Base-by-base conservation (phyloP, 92 coral and sea anemone species). In the Montipora capitata region DNA sequence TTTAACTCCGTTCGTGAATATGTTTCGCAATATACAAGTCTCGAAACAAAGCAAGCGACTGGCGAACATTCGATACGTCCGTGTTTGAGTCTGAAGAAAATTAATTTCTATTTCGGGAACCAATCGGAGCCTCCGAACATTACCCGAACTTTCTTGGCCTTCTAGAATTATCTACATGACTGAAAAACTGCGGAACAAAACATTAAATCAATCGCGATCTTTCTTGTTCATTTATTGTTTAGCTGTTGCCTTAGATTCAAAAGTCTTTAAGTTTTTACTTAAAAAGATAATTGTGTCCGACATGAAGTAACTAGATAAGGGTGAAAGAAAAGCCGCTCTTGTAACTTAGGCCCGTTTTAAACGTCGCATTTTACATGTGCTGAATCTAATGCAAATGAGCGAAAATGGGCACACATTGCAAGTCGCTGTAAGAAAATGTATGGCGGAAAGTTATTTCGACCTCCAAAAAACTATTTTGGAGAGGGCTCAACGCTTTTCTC, bases 121-220 rank as follows among this genome's bases (percentile, higher is more conserved):
- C 85, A 81, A 81, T 81, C 77, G 85, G 77, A 54, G 27, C 10
- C n/a, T 20, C 40, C 80, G 87, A 83, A 71, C 63, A 10, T 58
- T 72, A 57, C 51, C 61, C 79, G 87, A 83, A 83, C 57, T 14
- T 82, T 82, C 79, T 18, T 59, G 69, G 39, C 87, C 79, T 82
- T 83, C 87, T 71, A 13, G 79, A 83, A 27, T 38, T 10, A n/a
- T 83, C 87, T 14, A 45, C 79, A 63, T 83, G 71, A 44, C 87
- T 57, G 63, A 72, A 73, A 58, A n/a, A 20, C 13, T n/a, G 59
- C 79, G 45, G 73, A 73, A 83, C 72, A 45, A 73, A 59, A 45
- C 72, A 44, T 57, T 16, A 9, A 17, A 44, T 59, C 4, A 72
- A 70, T 83, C 87, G 79, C 72, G 87, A 41, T 56, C 57, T 62